A percentile compares a stretch with the other conserved stretches of the same genome.
phyloP scores from a whole-genome alignment of 2,888 invertebrate genomes.

The Aspidiotus destructor region DNA sequence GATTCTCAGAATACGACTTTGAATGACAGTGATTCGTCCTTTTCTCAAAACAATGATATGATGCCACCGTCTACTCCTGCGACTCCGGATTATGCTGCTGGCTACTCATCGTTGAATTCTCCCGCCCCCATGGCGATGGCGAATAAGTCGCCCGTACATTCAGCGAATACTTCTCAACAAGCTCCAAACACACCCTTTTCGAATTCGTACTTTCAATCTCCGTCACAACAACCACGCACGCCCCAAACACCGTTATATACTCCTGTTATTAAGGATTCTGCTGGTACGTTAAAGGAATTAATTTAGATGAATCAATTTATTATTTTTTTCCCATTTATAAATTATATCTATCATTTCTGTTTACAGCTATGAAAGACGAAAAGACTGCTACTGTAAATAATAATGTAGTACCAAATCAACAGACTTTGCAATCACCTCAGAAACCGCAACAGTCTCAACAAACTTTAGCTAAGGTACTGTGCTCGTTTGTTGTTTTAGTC shows the following conservation, averaged over 20 bases:
- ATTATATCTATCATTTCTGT: too few relatives aligned
- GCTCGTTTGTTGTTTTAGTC: not conserved
- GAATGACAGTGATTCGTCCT: not conserved
- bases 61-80: constrained; percentile 46
- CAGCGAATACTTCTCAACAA: constrained; percentile 34
- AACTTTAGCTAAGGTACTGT: constrained; percentile 12
- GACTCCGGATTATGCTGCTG: constrained; percentile 77
- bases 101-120: constrained; percentile 55
- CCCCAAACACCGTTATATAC: constrained; percentile 34
- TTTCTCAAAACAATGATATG: constrained; percentile 15
- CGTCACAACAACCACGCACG: constrained; percentile 39
- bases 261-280: constrained; percentile 19
- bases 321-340: not conserved
- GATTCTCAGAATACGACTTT: constrained; percentile 31
- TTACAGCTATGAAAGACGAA: constrained; percentile 14
- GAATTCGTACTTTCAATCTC: constrained; percentile 44
- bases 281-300: not conserved
- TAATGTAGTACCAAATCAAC: constrained; percentile 20
- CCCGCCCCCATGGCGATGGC: constrained; percentile 40
- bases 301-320: not conserved
- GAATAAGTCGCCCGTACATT: constrained; percentile 26
- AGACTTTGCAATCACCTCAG: constrained; percentile 39
- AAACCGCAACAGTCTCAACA: constrained; percentile 41
- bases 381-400: constrained; percentile 9
- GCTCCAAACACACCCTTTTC: constrained; percentile 34